Base-by-base conservation (phyloP, 37 sponge, comb jelly and placozoan species). In the Tethya wilhelma region DNA sequence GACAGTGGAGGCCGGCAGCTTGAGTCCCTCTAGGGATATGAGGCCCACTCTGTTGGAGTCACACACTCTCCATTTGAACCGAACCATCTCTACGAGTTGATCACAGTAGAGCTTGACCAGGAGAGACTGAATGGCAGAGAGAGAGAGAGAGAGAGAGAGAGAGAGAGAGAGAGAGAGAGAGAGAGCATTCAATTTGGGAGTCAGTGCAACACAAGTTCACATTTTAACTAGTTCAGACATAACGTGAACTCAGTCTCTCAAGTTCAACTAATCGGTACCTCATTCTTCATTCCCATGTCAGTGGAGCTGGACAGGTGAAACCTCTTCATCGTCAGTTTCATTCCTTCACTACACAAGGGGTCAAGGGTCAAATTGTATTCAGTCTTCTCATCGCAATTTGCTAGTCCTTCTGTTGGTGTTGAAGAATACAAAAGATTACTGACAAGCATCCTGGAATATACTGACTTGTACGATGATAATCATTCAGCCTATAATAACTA, bases 71-170 rank as follows among this genome's bases (percentile, higher is more conserved):
- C 87, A 87, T 9, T 74, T 38, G 19, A 80, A 28, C 23, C 25
- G 22, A 17, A 87, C 22, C 73, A 74, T 46, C 64, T 67, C 46
- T 4, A 58, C 75, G 20, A 87, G 39, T n/a, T 60, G 22, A n/a
- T 87, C 80, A 39, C 71, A 79, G 46, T 87, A 80, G 6, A 53
- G 75, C 69, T 87, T 79, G 28, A 59, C 4, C 34, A 63, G 39
- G 20, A 79, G 38, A 25, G 73, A 46, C 80, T 87, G 39, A 6
- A 43, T 36, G 20, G 67, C 20, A 28, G 31, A 75, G 8, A 12
- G 28, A 12, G 6, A 60, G 7, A 7, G 63, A 60, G 63, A n/a
- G 63, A 60, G 53, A 49, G 53, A 49, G 53, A 49, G 53, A 49
- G 53, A 49, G 53, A 49, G 53, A 49, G 53, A 49, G 53, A 49